These are phyloP conservation scores for Anableps anableps DNA, from an alignment of 2,797 vertebrate species.

Conservation along the genomic window DNA sequence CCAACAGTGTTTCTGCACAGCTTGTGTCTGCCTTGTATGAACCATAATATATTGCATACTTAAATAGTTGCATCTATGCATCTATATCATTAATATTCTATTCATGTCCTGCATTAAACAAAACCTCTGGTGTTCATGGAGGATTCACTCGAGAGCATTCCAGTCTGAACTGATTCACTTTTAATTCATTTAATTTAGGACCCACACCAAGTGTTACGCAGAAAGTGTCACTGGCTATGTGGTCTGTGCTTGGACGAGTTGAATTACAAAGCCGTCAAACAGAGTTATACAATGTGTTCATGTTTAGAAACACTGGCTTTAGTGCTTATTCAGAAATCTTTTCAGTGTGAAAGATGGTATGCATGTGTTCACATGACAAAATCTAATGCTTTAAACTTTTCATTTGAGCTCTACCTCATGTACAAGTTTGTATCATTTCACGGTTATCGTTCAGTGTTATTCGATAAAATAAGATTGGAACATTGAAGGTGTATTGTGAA, in stretches of 20 bases:
- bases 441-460: too few species aligned
- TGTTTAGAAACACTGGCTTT: constrained; percentile 48
- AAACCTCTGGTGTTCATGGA: constrained; percentile 13
- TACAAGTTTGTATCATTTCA: too few species aligned
- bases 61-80: neutral
- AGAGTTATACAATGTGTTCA: constrained; percentile 53
- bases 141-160: constrained; percentile 42
- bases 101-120: constrained; percentile 22
- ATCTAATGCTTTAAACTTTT: too few species aligned
- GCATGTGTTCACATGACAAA: neutral
- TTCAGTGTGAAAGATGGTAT: constrained; percentile 19
- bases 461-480: too few species aligned
- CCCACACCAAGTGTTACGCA: constrained; percentile 36
- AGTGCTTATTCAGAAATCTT: constrained; percentile 29
- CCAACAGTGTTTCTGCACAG: neutral
- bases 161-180: constrained; percentile 63
- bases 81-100: constrained; percentile 48
- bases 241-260: constrained; percentile 57
- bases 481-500: too few species aligned
- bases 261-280: constrained; percentile 71
- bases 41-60: neutral
- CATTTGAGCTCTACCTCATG: too few species aligned
- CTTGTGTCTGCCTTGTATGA: constrained; percentile 1
- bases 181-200: constrained; percentile 61
- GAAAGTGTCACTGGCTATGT: constrained; percentile 47